Evolutionary conservation across 92 coral and sea anemone species (phyloP), one percentile per base, ranked within the genome.

Genomic region (Epizoanthus rinbou): DNA sequence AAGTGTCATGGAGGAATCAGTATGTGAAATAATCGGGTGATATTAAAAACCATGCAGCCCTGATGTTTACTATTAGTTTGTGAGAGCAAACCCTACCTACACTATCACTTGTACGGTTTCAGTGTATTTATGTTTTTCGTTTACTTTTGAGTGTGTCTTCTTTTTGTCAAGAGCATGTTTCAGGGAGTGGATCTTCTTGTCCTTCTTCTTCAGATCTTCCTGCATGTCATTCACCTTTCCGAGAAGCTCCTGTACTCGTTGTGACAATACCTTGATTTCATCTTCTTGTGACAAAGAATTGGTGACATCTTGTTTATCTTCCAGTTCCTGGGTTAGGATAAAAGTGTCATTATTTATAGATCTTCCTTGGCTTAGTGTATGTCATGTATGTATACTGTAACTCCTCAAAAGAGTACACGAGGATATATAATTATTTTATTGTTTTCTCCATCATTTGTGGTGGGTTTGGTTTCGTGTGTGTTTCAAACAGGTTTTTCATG

Each of bases 131-230:
- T 86, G 89, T 58, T 89, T 85, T 3, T 88, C 87, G 54, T 76
- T 82, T 7, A 85, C 58, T 75, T 84, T 86, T 0, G 71, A 59
- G 43, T 62, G 69, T 47, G 81, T 66, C 72, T 86, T 90, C 73
- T 78, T 89, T 59, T 93, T 93, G 81, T 84, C 85, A 57, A 93
- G 90, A 75, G 92, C 89, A 69, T 89, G 87, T 92, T 91, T 93
- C 60, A 91, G 43, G 9, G 84, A 80, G 71, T 75, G 71, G 22
- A 93, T 93, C 24, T 84, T 89, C 80, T 91, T 90, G 80, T 91
- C 98, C 66, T 93, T 93, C 81, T 87, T 88, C 24, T 83, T 86
- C 67, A 93, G 80, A 21, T 88, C 90, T 33, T 58, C 90, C 56
- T 93, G 93, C 91, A 93, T 81, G 28, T 91, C 90, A 54, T 90